Evolutionary conservation across 2,797 vertebrate species (phyloP).

Genomic region (Coranthus polyacanthus): DNA sequence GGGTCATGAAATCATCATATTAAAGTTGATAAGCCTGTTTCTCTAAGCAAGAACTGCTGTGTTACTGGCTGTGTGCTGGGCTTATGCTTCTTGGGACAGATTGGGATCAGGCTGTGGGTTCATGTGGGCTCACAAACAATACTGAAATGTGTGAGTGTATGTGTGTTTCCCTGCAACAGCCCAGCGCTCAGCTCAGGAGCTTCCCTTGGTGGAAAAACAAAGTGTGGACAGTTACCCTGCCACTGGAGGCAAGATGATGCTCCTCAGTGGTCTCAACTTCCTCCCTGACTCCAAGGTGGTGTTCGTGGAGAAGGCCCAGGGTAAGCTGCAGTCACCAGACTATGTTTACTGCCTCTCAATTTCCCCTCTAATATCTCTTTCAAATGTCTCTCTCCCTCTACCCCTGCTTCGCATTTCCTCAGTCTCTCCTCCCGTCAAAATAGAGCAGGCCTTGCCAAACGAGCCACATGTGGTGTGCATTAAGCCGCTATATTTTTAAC

Average conservation of each 20-base stretch:
- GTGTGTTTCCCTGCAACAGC: conserved; percentile 79
- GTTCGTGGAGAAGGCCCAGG: conserved; percentile 98
- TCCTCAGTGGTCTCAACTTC: conserved; percentile 96
- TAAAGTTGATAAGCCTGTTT: conserved; percentile 71
- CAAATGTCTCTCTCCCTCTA: conserved; percentile 47
- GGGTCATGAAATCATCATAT: conserved; percentile 71
- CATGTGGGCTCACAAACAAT: conserved; percentile 22
- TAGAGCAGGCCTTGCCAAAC: conserved; percentile 81
- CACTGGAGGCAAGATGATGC: conserved; percentile 94
- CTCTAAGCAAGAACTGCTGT: conserved; percentile 61
- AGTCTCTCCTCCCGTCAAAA: conserved; percentile 84
- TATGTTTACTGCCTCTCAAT: conserved; percentile 62
- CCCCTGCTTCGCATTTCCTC: conserved; percentile 54
- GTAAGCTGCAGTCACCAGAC: conserved; percentile 80
- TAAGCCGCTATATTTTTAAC: conserved; percentile 91
- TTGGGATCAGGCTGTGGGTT: conserved; percentile 51
- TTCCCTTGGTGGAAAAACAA: conserved; percentile 98
- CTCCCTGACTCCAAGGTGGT: conserved; percentile 97
- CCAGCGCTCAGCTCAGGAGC: conserved; percentile 97
- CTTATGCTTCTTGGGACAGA: conserved; percentile 45
- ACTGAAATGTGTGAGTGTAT: conserved; percentile 30
- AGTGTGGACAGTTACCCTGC: conserved; percentile 92
- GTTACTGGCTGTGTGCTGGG: conserved; percentile 48
- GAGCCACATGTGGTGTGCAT: conserved; percentile 89
- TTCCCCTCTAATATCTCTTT: conserved; percentile 65